Percentiles rank a stretch among this genome's conserved stretches.
Conservation (phyloP, 2,113 vertebrate genomes). For the Ceratotherium simum region DNA sequence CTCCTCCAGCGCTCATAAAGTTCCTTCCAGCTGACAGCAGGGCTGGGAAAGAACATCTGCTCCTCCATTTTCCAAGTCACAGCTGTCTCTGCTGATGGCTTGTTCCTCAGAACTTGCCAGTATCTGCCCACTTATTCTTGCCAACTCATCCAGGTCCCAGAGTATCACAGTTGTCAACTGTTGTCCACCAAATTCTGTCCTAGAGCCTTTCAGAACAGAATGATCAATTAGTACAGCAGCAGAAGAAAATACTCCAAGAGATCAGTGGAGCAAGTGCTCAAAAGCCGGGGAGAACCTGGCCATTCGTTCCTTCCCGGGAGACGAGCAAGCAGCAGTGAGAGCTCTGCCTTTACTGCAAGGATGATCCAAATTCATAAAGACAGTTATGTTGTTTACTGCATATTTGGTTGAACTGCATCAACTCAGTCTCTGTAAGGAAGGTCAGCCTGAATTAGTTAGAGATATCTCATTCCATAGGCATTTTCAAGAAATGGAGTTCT, state of each 20-base stretch:
- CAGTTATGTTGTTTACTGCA: neutral
- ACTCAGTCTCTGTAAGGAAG: neutral
- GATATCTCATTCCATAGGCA: conserved; percentile 8
- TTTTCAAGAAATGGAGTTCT: conserved; percentile 40
- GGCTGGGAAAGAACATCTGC: neutral
- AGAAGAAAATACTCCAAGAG: neutral
- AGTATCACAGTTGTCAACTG: neutral
- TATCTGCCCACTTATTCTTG: neutral
- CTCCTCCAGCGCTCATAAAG: neutral
- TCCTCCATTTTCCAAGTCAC: neutral
- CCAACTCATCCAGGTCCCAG: neutral
- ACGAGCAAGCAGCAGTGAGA: accelerated
- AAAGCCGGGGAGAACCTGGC: neutral
- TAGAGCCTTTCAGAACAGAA: neutral
- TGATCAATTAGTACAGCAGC: neutral
- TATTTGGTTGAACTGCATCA: neutral
- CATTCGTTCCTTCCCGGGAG: neutral
- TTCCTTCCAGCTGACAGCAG: neutral
- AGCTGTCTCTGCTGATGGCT: neutral
- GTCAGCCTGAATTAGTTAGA: neutral
- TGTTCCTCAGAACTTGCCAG: neutral
- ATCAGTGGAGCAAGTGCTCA: neutral
- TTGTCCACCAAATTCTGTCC: neutral
- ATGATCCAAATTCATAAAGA: neutral
- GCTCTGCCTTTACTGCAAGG: neutral